Percentiles rank a stretch among this genome's conserved stretches.
phyloP scores from a whole-genome alignment of 2,797 vertebrate species.

The Pipistrellus nathusii region DNA sequence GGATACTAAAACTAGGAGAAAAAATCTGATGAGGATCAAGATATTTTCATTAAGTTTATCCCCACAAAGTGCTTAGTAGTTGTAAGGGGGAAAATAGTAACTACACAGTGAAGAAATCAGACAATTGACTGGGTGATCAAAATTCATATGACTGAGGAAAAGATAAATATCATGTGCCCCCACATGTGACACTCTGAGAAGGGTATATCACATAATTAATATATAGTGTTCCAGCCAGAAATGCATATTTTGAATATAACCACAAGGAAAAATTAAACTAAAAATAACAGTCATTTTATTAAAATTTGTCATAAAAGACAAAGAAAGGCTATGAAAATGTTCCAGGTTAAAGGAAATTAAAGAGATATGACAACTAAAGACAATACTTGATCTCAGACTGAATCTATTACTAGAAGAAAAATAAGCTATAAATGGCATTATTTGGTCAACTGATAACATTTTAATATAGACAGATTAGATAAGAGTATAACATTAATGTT shows the following conservation, averaged over 20 bases:
- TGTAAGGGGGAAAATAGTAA: not conserved
- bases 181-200: not conserved
- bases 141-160: not conserved
- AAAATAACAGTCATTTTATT: not conserved
- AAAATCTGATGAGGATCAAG: not conserved
- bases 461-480: not conserved
- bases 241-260: conserved; percentile 14
- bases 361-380: not conserved
- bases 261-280: not conserved
- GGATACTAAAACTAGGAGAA: not conserved
- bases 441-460: not conserved
- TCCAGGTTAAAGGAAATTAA: not conserved
- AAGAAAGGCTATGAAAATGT: not conserved
- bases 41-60: not conserved
- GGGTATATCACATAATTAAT: not conserved
- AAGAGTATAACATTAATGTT: not conserved
- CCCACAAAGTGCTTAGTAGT: not conserved
- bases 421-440: conserved; percentile 3
- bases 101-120: not conserved
- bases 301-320: not conserved
- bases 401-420: not conserved
- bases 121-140: not conserved
- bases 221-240: not conserved
- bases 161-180: not conserved
- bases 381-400: not conserved